Evolutionary conservation across 2,113 vertebrate genomes (phyloP), one percentile per base, ranked within the genome.

Genomic region (Tachysurus vachellii): DNA sequence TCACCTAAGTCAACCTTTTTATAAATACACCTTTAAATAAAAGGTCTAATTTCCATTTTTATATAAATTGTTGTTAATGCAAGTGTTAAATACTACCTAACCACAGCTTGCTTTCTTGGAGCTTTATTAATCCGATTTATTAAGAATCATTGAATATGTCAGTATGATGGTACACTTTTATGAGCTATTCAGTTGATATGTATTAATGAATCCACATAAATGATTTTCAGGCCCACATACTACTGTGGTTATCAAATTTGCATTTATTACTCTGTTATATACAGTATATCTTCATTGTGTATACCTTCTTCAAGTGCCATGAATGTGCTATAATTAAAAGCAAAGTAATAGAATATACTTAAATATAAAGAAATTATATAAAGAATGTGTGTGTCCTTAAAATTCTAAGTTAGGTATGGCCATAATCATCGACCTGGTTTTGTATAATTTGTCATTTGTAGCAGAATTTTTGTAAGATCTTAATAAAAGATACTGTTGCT

Each of bases 1-100:
- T 31, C 50, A n/a, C 2, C 73, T 56, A n/a, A 80, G 21, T 80
- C n/a, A 57, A 47, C 77, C 64, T 77, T 84, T 84, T 86, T 73
- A 71, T 44, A 44, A 57, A 31, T 84, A 26, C 80, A 14, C 17
- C 19, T 44, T 50, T 47, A 80, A 62, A 68, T 77, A 28, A 77
- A 77, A 2, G 57, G 17, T 26, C 10, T 68, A 53, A 28, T 61
- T 50, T 66, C 2, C 0, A 53, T n/a, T 79, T 50, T 80, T 80
- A 31, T 11, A 80, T 31, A 56, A 21, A 17, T 57, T 80, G 76
- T 56, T 80, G 53, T 57, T 19, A 36, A 77, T 17, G 2, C 13
- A 71, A 10, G 23, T 50, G 5, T 26, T 57, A 28, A 80, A 80
- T 56, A 1, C 17, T 9, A 80, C 53, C 16, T 57, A 85, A 47